Percentiles rank a stretch among this genome's conserved stretches.
These are phyloP conservation scores for Anneissia japonica DNA, from an alignment of 35 echinoderm and acorn worm species.

Conservation along the genomic window DNA sequence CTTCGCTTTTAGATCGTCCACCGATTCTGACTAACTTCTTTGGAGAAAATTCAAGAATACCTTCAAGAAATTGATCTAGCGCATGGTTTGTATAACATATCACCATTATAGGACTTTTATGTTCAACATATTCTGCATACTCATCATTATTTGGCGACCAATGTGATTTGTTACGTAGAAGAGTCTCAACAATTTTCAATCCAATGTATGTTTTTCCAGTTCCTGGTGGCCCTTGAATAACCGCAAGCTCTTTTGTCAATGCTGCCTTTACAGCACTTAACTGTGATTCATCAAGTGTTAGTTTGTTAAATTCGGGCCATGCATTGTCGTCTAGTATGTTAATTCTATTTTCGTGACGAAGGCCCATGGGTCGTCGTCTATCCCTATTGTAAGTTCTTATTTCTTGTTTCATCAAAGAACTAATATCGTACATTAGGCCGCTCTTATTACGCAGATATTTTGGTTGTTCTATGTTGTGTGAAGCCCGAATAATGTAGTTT, in stretches of 20 bases:
- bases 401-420: not conserved
- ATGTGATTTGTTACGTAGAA: constrained; percentile 28
- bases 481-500: constrained; percentile 34
- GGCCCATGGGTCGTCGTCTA: too few species aligned
- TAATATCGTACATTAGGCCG: constrained; percentile 8
- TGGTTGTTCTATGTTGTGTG: constrained; percentile 25
- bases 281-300: constrained; percentile 67
- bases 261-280: constrained; percentile 56
- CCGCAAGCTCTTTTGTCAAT: constrained; percentile 48
- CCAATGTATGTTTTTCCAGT: constrained; percentile 94
- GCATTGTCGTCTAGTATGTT: not conserved
- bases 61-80: constrained; percentile 90
- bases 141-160: not conserved
- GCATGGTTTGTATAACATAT: constrained; percentile 97
- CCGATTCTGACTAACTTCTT: constrained; percentile 50
- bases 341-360: not conserved
- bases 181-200: constrained; percentile 63
- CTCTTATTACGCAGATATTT: constrained; percentile 9
- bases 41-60: constrained; percentile 32
- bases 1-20: constrained; percentile 48
- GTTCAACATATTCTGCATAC: too few species aligned
- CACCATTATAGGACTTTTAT: constrained; percentile 28
- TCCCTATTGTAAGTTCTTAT: not conserved
- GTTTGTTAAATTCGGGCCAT: constrained; percentile 44
- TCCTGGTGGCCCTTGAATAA: constrained; percentile 95